Conservation (phyloP, 2,113 vertebrate species). For the Neomonachus schauinslandi region DNA sequence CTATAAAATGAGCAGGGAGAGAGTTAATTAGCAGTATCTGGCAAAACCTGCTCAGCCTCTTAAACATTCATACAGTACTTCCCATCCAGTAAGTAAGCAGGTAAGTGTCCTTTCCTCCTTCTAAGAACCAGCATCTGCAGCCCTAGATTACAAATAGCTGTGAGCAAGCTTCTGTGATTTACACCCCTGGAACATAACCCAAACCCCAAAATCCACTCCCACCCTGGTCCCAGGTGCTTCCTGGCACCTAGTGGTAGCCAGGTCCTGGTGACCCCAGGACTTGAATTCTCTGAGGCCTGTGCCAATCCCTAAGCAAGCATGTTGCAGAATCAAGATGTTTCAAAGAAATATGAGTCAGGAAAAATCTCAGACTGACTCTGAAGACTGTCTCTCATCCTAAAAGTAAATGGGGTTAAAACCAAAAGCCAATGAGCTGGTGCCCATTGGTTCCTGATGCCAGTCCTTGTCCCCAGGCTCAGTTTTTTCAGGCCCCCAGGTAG, state of each 20-base stretch:
- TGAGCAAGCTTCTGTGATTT: neutral
- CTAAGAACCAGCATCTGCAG: neutral
- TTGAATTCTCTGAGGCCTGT: neutral
- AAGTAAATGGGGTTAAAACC: neutral
- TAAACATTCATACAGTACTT: neutral
- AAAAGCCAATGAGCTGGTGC: neutral
- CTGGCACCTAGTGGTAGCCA: neutral
- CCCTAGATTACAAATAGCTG: neutral
- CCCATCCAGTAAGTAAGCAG: neutral
- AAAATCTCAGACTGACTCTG: neutral
- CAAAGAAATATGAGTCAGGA: neutral
- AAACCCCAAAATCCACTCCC: neutral
- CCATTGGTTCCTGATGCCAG: neutral
- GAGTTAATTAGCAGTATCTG: neutral
- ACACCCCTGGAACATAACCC: neutral
- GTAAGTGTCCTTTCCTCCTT: neutral
- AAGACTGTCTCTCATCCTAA: neutral
- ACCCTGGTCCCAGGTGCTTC: neutral
- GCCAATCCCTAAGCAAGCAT: neutral
- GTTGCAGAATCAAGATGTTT: neutral
- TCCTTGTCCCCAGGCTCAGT: neutral
- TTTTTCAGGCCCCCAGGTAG: neutral
- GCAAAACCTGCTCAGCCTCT: neutral
- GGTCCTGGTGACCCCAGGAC: neutral
- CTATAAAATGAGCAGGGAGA: constrained; percentile 5